These are phyloP conservation scores for Drosophila virilis DNA, from an alignment of 1,140 invertebrate genomes.

Conservation along the genomic window DNA sequence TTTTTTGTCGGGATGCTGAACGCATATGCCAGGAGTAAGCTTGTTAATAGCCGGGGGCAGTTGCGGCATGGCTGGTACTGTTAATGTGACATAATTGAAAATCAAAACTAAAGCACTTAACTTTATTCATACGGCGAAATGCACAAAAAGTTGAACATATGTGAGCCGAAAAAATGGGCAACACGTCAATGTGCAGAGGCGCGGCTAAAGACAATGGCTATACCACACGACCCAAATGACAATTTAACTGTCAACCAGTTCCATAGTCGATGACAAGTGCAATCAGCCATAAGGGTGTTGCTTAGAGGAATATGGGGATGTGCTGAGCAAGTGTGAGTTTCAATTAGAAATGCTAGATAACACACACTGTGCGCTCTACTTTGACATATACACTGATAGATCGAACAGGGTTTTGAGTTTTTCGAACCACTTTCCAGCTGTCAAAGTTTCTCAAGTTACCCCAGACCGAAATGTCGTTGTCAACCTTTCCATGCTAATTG, in stretches of 20 bases:
- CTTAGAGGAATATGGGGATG: not conserved
- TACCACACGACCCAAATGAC: conserved; percentile 59
- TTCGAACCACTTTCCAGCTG: conserved; percentile 49
- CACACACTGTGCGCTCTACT: conserved; percentile 16
- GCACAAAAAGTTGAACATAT: conserved; percentile 80
- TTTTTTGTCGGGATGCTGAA: conserved; percentile 8
- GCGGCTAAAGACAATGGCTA: conserved; percentile 32
- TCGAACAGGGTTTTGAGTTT: conserved; percentile 10
- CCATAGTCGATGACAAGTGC: conserved; percentile 65
- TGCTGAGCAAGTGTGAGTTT: conserved; percentile 47
- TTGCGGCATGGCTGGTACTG: conserved; percentile 29
- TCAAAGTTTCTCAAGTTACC: conserved; percentile 66
- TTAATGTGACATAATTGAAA: conserved; percentile 84
- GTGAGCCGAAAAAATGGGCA: conserved; percentile 45
- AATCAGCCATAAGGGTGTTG: conserved; percentile 66
- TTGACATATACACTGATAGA: conserved; percentile 49
- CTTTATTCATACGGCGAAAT: conserved; percentile 64
- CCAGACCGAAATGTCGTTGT: not conserved
- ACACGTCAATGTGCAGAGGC: conserved; percentile 5
- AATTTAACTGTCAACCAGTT: conserved; percentile 80
- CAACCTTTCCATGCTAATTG: conserved; percentile 69
- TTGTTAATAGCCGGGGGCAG: conserved; percentile 50
- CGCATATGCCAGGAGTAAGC: conserved; percentile 62
- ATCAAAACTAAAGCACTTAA: conserved; percentile 84
- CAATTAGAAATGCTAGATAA: conserved; percentile 60